These are phyloP conservation scores for Eubasilissa splendida DNA, from an alignment of 2,888 invertebrate species.

Conservation along the genomic window DNA sequence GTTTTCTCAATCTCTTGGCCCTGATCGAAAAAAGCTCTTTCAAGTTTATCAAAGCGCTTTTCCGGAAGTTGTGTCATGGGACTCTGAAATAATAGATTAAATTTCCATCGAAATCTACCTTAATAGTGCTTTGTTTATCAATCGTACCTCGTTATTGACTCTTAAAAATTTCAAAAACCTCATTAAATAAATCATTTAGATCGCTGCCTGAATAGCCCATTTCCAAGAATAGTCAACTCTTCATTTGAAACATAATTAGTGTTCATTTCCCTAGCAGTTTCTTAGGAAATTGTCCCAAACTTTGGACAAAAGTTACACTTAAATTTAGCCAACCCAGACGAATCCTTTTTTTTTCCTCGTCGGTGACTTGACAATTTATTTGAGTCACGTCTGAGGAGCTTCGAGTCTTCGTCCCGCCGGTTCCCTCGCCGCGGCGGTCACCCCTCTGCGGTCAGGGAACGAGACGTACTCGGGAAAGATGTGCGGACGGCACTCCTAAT, in stretches of 20 bases:
- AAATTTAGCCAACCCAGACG: slow-evolving; percentile 5
- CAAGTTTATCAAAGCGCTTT: too few relatives aligned
- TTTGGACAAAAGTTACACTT: background rate
- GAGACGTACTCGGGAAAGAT: background rate
- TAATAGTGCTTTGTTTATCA: too few relatives aligned
- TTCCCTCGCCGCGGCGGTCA: background rate
- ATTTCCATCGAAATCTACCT: too few relatives aligned
- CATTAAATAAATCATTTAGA: too few relatives aligned
- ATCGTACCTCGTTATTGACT: too few relatives aligned
- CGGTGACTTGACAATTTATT: slow-evolving; percentile 25
- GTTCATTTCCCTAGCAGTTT: slow-evolving; percentile 1
- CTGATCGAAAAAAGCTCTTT: too few relatives aligned
- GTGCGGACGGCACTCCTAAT: background rate
- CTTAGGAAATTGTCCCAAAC: slow-evolving; percentile 2
- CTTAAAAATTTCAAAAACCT: too few relatives aligned
- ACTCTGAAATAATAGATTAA: too few relatives aligned
- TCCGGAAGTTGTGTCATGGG: too few relatives aligned
- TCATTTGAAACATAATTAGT: slow-evolving; percentile 4
- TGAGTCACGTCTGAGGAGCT: slow-evolving; percentile 18
- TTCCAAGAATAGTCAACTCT: background rate
- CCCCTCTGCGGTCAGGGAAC: background rate
- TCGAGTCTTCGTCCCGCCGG: background rate
- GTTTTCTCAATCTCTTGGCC: too few relatives aligned
- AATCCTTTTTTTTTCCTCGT: slow-evolving; percentile 1
- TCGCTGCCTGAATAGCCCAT: background rate